Evolutionary conservation across 1,140 invertebrate species (phyloP).

Genomic region (Caenorhabditis remanei): DNA sequence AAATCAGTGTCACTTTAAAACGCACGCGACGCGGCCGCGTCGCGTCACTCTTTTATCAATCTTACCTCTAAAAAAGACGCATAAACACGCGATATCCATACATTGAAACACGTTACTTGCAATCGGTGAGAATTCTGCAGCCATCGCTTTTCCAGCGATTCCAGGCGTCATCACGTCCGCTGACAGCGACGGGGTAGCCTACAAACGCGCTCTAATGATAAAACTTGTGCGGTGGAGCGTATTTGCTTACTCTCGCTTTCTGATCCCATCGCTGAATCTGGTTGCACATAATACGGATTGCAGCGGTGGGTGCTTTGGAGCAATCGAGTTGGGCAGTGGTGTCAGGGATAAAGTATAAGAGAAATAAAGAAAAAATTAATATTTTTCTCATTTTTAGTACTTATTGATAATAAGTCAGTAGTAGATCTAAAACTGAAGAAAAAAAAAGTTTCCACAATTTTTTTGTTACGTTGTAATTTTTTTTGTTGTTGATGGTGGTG

Average conservation of each 20-base stretch:
- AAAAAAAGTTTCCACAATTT: too few species aligned
- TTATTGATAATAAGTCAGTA: too few species aligned
- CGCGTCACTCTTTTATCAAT: neutral
- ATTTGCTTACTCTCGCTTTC: slow-evolving; percentile 69
- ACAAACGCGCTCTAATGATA: neutral
- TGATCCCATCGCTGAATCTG: slow-evolving; percentile 73
- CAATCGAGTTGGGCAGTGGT: slow-evolving; percentile 66
- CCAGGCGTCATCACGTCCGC: slow-evolving; percentile 59
- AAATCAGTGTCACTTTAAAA: neutral
- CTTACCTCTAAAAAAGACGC: slow-evolving; percentile 64
- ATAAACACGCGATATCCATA: slow-evolving; percentile 66
- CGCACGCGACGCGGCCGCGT: too few species aligned
- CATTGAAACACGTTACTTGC: slow-evolving; percentile 65
- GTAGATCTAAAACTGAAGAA: too few species aligned
- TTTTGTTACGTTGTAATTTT: too few species aligned
- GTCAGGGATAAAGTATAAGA: too few species aligned
- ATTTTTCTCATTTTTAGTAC: too few species aligned
- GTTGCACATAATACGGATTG: slow-evolving; percentile 71
- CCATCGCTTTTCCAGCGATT: slow-evolving; percentile 50
- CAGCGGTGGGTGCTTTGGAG: slow-evolving; percentile 69
- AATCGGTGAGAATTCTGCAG: slow-evolving; percentile 67
- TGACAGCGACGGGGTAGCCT: slow-evolving; percentile 44
- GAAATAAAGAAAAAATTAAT: too few species aligned
- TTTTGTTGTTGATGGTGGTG: too few species aligned
- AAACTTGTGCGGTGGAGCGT: neutral